Base-by-base conservation (phyloP, 1,140 invertebrate genomes). In the Sinonovacula constricta region DNA sequence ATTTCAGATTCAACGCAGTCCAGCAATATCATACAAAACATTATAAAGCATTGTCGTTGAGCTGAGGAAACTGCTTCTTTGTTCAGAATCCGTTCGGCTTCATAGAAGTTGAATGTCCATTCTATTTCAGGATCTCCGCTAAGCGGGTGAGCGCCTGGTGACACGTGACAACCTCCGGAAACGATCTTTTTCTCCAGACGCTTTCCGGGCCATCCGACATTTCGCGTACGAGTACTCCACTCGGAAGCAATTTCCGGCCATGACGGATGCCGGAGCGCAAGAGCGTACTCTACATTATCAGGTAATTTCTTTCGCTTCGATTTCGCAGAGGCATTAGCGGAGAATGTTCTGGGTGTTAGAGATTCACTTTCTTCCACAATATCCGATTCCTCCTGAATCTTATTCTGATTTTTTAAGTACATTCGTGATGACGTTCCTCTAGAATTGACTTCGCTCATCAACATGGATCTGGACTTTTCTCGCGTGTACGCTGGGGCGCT, bases 111-210 rank as follows among this genome's bases (percentile, higher is more conserved):
- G 24, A 51, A 77, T 28, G 59, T 57, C 74, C 74, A 77, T 59
- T 77, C 74, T 30, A 77, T 33, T n/a, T 77, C 74, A 3, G 74
- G 74, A 14, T 77, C 74, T 3, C 59, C 34, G 39, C 74, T 77
- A 18, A 67, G 59, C 26, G 62, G 65, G 51, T 77, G 63, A 1
- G 74, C 51, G n/a, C 74, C 74, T 10, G 74, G 74, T 5, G 74
- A 67, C 74, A 77, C 74, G 74, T 77, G 74, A 68, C 74, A 77
- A 24, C 65, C 65, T 24, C 15, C 10, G 15, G 74, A 34, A 34
- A 57, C 31, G 30, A 77, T 68, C 34, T 77, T 77, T 30, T 67
- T 77, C 49, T 77, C 74, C 3, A 77, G 28, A 22, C 74, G 36
- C 31, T 77, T 77, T 31, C 74, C 74, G 0, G 74, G 74, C 74